Evolutionary conservation across 2,113 vertebrate species (phyloP).

Genomic region (Rhea americana): DNA sequence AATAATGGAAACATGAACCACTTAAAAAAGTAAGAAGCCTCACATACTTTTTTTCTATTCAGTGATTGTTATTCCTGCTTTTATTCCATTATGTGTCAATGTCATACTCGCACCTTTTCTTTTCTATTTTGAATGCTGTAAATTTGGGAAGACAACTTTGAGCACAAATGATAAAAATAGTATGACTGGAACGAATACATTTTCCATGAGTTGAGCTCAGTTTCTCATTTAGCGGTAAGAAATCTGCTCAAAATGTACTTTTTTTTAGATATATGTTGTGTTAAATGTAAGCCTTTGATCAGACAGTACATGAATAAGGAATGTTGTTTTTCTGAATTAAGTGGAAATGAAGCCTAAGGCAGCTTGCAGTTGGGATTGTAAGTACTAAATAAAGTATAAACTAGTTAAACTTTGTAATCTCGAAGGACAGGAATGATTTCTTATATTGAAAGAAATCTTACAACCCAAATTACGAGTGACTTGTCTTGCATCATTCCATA

Average conservation of each 20-base stretch:
- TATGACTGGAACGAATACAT: constrained; percentile 43
- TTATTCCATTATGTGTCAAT: background rate
- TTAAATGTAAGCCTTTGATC: constrained; percentile 72
- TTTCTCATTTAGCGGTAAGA: constrained; percentile 40
- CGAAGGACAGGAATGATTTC: background rate
- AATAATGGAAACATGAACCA: background rate
- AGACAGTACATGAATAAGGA: constrained; percentile 65
- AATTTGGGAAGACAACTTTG: background rate
- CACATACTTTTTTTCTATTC: rapidly evolving
- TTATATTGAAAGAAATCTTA: background rate
- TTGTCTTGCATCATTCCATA: rapidly evolving
- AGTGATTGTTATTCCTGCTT: background rate
- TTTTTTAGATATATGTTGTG: constrained; percentile 35
- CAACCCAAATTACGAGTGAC: background rate
- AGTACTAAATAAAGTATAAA: constrained; percentile 67
- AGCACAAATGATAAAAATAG: constrained; percentile 33
- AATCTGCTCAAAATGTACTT: constrained; percentile 26
- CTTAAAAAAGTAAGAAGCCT: background rate
- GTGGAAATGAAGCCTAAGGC: constrained; percentile 63
- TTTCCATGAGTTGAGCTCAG: constrained; percentile 45
- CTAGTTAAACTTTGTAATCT: constrained; percentile 27
- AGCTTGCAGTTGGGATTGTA: constrained; percentile 34
- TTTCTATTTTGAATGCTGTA: background rate
- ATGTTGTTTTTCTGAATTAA: constrained; percentile 71
- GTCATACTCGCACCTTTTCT: background rate